A percentile compares a stretch with the other conserved stretches of the same genome.
These are phyloP conservation scores for Scaptodrosophila lebanonensis DNA, from an alignment of 1,140 invertebrate genomes.

Conservation along the genomic window DNA sequence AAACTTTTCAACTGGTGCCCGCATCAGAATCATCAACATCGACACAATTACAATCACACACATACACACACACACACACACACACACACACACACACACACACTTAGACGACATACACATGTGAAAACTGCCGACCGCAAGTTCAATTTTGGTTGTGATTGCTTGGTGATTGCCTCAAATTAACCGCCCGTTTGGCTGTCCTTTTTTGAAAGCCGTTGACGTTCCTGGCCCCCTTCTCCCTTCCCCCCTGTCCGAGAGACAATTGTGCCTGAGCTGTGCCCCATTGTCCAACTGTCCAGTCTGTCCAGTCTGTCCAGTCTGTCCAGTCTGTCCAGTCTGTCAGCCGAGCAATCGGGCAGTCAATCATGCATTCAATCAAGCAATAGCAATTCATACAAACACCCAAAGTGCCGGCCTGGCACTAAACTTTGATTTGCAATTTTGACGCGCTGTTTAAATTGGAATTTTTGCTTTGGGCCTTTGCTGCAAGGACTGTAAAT, in stretches of 20 bases:
- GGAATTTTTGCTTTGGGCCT: slow-evolving; percentile 49
- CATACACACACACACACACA: neutral
- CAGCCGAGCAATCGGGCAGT: slow-evolving; percentile 27
- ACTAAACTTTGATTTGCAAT: slow-evolving; percentile 65
- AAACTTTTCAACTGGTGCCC: slow-evolving; percentile 34
- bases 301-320: neutral
- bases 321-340: slow-evolving; percentile 11
- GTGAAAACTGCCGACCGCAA: slow-evolving; percentile 19
- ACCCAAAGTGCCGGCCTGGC: slow-evolving; percentile 27
- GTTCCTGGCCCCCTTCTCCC: neutral
- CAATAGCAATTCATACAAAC: slow-evolving; percentile 45
- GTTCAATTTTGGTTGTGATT: slow-evolving; percentile 62
- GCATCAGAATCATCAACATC: slow-evolving; percentile 7
- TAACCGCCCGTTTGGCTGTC: slow-evolving; percentile 54
- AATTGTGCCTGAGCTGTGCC: slow-evolving; percentile 55
- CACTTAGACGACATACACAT: neutral
- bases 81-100: no score
- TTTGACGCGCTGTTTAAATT: slow-evolving; percentile 66
- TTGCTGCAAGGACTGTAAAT: neutral
- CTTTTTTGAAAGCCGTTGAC: no score
- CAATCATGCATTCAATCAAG: slow-evolving; percentile 68
- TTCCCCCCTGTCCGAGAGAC: neutral
- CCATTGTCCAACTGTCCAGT: slow-evolving; percentile 49
- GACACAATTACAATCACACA: neutral
- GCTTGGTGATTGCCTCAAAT: slow-evolving; percentile 68